These are phyloP conservation scores for Drosophila miranda DNA, from an alignment of 1,140 invertebrate genomes.

Conservation along the genomic window DNA sequence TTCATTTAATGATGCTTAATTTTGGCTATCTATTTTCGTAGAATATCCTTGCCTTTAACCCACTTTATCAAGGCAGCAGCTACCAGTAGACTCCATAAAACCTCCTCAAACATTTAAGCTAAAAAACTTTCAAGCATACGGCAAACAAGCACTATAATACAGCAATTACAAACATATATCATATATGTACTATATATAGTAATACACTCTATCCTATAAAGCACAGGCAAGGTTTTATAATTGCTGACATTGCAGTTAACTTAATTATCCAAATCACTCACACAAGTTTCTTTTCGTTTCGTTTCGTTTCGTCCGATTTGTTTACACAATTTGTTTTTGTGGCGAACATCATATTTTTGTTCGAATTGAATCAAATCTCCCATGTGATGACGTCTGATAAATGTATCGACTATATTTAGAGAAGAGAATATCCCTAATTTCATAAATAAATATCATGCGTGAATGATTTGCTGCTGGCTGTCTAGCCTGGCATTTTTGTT, in stretches of 20 bases:
- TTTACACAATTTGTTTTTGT: constrained; percentile 19
- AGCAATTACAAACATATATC: constrained; percentile 40
- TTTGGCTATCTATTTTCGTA: constrained; percentile 2
- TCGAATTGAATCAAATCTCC: constrained; percentile 2
- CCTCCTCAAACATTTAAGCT: constrained; percentile 10
- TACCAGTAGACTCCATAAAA: too few species aligned
- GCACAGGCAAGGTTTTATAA: constrained; percentile 47
- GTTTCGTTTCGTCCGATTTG: constrained; percentile 20
- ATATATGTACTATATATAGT: constrained; percentile 10
- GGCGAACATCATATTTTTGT: background rate
- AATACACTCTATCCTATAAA: constrained; percentile 3
- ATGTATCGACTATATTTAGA: constrained; percentile 26
- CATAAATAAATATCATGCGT: constrained; percentile 1
- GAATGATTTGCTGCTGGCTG: constrained; percentile 27
- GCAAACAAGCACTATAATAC: constrained; percentile 45
- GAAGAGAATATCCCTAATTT: constrained; percentile 5
- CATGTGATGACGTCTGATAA: constrained; percentile 21
- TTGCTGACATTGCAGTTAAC: constrained; percentile 55
- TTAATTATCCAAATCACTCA: constrained; percentile 59
- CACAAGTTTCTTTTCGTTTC: background rate
- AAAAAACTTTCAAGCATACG: constrained; percentile 32
- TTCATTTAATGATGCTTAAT: background rate
- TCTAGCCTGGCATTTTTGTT: constrained; percentile 10
- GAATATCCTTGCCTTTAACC: constrained; percentile 29
- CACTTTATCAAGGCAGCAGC: background rate